phyloP scores from a whole-genome alignment of 2,888 invertebrate genomes.

The Idaea aversata region DNA sequence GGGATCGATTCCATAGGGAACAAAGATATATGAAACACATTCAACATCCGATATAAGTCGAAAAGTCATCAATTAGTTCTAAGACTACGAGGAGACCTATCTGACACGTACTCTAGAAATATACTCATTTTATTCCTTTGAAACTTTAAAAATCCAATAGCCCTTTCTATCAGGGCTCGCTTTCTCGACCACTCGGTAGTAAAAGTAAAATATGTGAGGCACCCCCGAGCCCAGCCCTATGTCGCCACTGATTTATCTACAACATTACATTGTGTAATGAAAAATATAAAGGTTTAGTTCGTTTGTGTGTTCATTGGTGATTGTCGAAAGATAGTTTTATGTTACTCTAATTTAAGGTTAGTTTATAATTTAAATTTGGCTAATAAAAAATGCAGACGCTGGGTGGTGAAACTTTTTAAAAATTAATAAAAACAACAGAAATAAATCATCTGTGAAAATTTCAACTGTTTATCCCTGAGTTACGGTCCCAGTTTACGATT shows the following conservation, averaged over 20 bases:
- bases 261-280: conserved; percentile 20
- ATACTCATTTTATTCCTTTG: not conserved
- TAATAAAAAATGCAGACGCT: no score
- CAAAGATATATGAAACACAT: no score
- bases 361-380: no score
- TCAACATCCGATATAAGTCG: no score
- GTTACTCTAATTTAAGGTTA: not conserved
- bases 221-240: conserved; percentile 17
- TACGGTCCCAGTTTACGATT: no score
- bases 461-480: no score
- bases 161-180: conserved; percentile 2
- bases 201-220: conserved; percentile 23
- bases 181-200: conserved; percentile 9
- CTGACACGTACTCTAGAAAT: not conserved
- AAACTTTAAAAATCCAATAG: not conserved
- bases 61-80: no score
- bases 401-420: no score
- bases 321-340: not conserved
- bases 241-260: conserved; percentile 30
- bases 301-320: not conserved
- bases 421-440: no score
- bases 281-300: conserved; percentile 14
- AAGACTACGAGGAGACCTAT: not conserved
- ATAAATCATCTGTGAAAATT: no score
- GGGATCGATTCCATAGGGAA: no score